Evolutionary conservation across 2,888 invertebrate species (phyloP), one percentile per base, ranked within the genome.

Genomic region (Tenthredo scrophulariae): DNA sequence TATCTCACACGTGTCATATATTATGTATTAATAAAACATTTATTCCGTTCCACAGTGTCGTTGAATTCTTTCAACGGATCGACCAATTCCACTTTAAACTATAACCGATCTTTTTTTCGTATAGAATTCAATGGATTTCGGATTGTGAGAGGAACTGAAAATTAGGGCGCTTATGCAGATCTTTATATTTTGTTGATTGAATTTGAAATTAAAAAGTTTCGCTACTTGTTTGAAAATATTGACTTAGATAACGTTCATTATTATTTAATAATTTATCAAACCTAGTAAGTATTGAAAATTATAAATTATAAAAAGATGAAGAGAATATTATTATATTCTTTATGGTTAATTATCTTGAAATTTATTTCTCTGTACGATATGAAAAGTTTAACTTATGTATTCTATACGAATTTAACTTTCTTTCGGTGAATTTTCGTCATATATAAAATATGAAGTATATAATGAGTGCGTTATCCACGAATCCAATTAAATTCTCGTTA

Each of bases 401-500:
- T n/a, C 13, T 46, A 15, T 15, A 50, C 18, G 50, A n/a, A 58
- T 26, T 62, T 62, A 3, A 3, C 62, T 62, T 62, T 62, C 26
- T 26, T 62, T 26, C 26, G 62, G 0, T 18, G 6, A 33, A 33
- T 29, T 67, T 33, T 33, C 67, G 33, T 67, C 33, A 26, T 26
- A 1, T 26, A 1, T 33, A 33, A 18, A 67, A 67, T 18, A 13
- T 7, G 33, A 6, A 18, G 29, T 9, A 26, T 33, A 33, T 6
- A 22, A 22, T 62, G 22, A 10, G 26, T 26, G 26, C 29, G 10
- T 18, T 33, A 18, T 67, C 33, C 74, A 40, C 13, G 26, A 4
- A 46, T 74, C 22, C 26, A 40, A 74, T 74, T 74, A 74, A 74
- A 74, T 43, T 74, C 74, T 74, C 74, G 43, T 74, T 43, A 74